Conservation (phyloP, 2,113 vertebrate genomes). For the Ailuropoda melanoleuca region DNA sequence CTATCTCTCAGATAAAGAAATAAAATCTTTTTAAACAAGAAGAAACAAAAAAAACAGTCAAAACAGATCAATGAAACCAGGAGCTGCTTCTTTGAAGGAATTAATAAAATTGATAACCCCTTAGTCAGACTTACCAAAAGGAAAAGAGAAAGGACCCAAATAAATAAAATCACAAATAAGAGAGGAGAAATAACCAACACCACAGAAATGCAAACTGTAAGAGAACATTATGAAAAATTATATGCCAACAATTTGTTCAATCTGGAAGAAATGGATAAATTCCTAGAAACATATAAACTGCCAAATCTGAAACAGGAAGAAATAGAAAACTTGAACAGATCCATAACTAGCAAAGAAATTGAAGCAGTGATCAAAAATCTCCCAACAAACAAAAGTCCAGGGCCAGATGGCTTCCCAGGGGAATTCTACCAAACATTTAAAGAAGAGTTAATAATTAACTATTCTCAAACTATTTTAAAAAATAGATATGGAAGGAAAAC, state of each 20-base stretch:
- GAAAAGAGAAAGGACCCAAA: neutral
- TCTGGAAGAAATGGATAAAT: neutral
- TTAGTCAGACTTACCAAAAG: neutral
- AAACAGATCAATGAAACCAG: neutral
- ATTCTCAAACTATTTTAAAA: neutral
- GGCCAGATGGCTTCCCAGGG: neutral
- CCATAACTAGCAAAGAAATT: neutral
- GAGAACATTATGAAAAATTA: neutral
- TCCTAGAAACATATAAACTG: neutral
- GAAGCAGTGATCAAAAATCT: neutral
- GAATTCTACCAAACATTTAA: neutral
- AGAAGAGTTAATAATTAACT: neutral
- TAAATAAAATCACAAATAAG: neutral
- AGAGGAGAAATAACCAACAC: neutral
- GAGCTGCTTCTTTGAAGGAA: neutral
- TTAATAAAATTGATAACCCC: neutral
- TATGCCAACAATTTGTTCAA: neutral
- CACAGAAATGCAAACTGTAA: neutral
- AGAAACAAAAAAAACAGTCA: neutral
- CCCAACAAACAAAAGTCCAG: neutral
- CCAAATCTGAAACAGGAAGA: neutral
- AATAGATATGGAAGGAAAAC: neutral
- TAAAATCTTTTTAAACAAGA: too few relatives aligned
- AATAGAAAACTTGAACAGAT: neutral
- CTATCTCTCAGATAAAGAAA: too few relatives aligned